Conservation (phyloP, 2,113 vertebrate species). For the Crypturellus undulatus region DNA sequence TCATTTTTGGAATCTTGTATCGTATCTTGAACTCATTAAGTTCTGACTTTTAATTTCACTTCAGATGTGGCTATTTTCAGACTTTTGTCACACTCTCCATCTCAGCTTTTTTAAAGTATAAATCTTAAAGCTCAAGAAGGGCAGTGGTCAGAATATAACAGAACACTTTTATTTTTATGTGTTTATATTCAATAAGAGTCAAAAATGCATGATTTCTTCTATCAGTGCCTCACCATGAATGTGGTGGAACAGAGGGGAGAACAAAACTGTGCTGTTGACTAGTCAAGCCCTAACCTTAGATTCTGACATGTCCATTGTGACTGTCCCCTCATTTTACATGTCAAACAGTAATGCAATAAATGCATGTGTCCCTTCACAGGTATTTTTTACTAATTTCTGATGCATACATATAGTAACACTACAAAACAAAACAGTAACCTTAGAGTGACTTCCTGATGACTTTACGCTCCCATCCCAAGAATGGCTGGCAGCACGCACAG, state of each 20-base stretch:
- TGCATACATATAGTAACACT: neutral
- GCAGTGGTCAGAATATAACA: neutral
- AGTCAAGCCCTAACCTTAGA: neutral
- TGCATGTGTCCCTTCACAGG: rapidly evolving
- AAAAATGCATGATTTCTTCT: neutral
- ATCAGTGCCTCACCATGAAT: rapidly evolving
- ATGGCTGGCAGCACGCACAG: neutral
- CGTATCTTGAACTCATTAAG: neutral
- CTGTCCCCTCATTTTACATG: neutral
- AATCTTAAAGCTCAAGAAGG: neutral
- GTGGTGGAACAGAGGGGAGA: neutral
- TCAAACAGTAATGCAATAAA: neutral
- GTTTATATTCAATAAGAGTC: neutral
- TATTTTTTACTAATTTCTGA: neutral
- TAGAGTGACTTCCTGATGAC: neutral
- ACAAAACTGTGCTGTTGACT: neutral
- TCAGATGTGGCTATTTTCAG: neutral
- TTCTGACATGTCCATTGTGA: neutral
- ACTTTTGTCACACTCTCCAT: neutral
- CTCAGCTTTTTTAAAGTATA: neutral
- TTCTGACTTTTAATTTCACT: neutral
- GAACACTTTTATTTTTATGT: neutral
- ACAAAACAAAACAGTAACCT: neutral
- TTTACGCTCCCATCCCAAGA: neutral
- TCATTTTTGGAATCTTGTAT: neutral